Conservation (phyloP, 2,888 invertebrate genomes). For the Trachelus stipa region DNA sequence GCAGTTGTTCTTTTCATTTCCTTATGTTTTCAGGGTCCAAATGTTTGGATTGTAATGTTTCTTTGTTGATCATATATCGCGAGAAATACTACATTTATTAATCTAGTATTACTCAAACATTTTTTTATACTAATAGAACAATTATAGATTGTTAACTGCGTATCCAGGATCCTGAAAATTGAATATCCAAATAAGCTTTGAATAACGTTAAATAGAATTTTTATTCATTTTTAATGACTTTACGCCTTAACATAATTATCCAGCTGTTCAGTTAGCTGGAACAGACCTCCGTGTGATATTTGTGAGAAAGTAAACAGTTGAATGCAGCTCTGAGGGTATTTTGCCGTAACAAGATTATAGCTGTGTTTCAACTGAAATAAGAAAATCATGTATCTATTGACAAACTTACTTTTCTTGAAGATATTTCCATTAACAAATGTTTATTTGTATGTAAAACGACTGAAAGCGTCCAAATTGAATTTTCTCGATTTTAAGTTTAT, state of each 20-base stretch:
- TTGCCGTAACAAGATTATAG: constrained; percentile 5
- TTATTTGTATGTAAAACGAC: not conserved
- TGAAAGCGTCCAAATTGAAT: not conserved
- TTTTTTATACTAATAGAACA: not conserved
- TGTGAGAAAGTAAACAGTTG: constrained; percentile 20
- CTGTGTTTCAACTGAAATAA: constrained; percentile 6
- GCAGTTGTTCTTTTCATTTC: constrained; percentile 27
- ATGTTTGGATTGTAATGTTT: not conserved
- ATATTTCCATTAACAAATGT: not conserved
- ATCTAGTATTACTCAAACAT: not conserved
- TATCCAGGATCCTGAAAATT: constrained; percentile 2
- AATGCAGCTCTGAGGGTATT: constrained; percentile 7
- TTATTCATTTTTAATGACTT: constrained; percentile 17
- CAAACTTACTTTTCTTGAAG: not conserved
- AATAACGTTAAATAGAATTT: constrained; percentile 2
- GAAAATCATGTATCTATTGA: constrained; percentile 2
- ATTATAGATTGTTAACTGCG: not conserved
- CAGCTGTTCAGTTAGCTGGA: constrained; percentile 19
- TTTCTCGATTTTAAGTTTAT: not conserved
- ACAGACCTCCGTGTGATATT: constrained; percentile 32
- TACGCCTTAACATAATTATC: constrained; percentile 25
- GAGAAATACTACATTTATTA: not conserved
- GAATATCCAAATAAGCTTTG: not conserved
- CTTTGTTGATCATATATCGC: not conserved
- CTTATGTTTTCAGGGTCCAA: constrained; percentile 12